Evolutionary conservation across 2,797 vertebrate genomes (phyloP).

Genomic region (Glossophaga mutica): DNA sequence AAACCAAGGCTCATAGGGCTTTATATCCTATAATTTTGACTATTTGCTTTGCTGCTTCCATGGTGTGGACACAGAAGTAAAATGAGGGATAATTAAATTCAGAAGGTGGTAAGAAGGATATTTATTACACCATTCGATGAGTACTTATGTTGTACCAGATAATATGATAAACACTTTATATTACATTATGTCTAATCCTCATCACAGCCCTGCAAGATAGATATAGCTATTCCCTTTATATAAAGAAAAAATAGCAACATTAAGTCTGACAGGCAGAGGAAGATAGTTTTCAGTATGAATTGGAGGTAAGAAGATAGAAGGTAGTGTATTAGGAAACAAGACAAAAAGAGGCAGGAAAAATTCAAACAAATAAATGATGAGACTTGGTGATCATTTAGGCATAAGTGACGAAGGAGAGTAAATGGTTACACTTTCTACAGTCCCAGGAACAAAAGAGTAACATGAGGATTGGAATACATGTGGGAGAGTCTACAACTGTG

Average conservation of each 20-base stretch:
- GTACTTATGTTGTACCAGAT: background rate
- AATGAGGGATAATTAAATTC: background rate
- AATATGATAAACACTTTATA: background rate
- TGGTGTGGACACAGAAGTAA: background rate
- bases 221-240: background rate
- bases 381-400: background rate
- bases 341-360: background rate
- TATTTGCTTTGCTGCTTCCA: background rate
- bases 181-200: background rate
- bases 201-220: background rate
- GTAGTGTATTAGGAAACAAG: background rate
- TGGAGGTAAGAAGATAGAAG: background rate
- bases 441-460: background rate
- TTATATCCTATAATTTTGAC: background rate
- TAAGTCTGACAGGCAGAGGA: background rate
- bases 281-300: background rate
- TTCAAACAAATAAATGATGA: background rate
- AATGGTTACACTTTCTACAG: background rate
- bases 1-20: background rate
- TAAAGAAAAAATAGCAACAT: constrained; percentile 2
- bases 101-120: background rate
- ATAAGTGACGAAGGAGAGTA: background rate
- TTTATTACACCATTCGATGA: background rate
- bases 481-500: background rate
- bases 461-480: background rate